These are phyloP conservation scores for Orthonyx spaldingii DNA, from an alignment of 2,113 vertebrate genomes.

Conservation along the genomic window DNA sequence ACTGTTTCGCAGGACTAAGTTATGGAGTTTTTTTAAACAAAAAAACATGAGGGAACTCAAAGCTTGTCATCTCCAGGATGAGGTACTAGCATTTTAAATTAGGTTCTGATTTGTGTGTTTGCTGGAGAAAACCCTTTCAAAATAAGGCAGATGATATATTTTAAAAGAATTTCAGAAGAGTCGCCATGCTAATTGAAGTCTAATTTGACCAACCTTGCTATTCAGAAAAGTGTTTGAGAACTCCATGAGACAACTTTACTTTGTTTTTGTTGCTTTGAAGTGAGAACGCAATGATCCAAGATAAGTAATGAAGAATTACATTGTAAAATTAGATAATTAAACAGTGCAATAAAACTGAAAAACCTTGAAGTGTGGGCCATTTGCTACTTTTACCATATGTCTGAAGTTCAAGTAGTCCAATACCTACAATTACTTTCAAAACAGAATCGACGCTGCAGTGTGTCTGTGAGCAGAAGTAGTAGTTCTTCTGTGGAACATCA, in stretches of 20 bases:
- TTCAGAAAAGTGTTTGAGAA: conserved; percentile 4
- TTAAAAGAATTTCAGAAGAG: neutral
- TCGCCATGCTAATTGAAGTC: neutral
- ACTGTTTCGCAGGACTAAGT: neutral
- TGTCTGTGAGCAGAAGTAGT: neutral
- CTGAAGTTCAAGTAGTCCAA: neutral
- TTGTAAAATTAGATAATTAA: neutral
- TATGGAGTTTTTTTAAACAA: neutral
- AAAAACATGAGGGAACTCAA: neutral
- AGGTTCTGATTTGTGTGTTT: neutral
- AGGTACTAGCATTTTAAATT: neutral
- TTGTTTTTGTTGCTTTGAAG: conserved; percentile 22
- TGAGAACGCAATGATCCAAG: neutral
- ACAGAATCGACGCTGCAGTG: neutral
- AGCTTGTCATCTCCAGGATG: neutral
- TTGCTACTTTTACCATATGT: neutral
- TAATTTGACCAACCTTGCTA: neutral
- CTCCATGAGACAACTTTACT: neutral
- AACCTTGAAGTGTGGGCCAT: neutral
- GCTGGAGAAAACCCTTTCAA: neutral
- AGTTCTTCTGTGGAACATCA: neutral
- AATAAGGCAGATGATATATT: neutral
- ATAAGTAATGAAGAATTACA: neutral
- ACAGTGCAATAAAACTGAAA: neutral
- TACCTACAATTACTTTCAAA: neutral